Conservation (phyloP, 2,888 invertebrate genomes). For the Mechanitis messenoides region DNA sequence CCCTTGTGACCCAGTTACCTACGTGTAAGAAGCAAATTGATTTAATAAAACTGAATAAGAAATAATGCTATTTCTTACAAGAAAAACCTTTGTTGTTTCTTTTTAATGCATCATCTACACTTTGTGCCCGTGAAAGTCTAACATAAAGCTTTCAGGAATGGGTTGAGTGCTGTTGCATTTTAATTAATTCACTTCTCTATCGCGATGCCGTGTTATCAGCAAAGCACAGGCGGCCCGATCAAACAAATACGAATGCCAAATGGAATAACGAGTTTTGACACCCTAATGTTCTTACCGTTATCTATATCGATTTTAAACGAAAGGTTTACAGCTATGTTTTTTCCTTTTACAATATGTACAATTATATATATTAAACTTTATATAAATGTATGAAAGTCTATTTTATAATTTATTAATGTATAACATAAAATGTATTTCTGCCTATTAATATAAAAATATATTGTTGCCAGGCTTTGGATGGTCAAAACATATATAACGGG, state of each 20-base stretch:
- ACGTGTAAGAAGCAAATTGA: slow-evolving; percentile 28
- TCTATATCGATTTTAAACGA: slow-evolving; percentile 26
- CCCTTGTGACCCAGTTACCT: slow-evolving; percentile 22
- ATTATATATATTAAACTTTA: no score
- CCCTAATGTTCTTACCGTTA: slow-evolving; percentile 51
- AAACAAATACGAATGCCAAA: slow-evolving; percentile 59
- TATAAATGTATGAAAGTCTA: no score
- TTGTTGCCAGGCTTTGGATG: slow-evolving; percentile 89
- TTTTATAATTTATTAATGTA: background rate
- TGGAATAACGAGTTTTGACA: slow-evolving; percentile 62
- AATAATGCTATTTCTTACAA: slow-evolving; percentile 21
- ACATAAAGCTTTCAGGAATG: slow-evolving; percentile 62
- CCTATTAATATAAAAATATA: background rate
- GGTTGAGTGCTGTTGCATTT: slow-evolving; percentile 73
- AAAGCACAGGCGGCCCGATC: slow-evolving; percentile 62
- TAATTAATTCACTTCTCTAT: slow-evolving; percentile 76
- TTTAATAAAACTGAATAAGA: slow-evolving; percentile 26
- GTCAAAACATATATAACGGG: slow-evolving; percentile 99
- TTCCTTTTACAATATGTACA: no score
- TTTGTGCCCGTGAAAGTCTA: slow-evolving; percentile 33
- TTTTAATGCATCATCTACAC: slow-evolving; percentile 41
- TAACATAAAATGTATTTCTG: background rate
- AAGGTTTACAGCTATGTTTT: no score
- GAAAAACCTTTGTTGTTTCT: slow-evolving; percentile 17
- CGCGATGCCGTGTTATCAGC: slow-evolving; percentile 69